Conservation (phyloP, 2,888 invertebrate genomes). For the Idaea dimidiata region DNA sequence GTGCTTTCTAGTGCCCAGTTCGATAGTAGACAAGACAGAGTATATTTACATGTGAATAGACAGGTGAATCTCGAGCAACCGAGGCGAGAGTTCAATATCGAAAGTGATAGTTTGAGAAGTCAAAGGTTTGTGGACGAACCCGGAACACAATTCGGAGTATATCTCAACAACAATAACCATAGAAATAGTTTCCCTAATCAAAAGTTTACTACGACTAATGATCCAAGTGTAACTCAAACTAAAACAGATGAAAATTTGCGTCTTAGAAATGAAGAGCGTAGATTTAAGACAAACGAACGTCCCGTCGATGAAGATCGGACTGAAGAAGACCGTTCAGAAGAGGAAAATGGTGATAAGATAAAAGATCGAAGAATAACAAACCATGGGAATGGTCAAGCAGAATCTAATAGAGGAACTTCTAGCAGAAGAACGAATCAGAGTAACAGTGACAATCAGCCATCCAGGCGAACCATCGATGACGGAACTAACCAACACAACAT, state of each 20-base stretch:
- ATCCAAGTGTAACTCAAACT: neutral
- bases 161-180: neutral
- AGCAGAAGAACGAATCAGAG: neutral
- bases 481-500: neutral
- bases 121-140: neutral
- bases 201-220: neutral
- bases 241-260: neutral
- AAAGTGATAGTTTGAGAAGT: neutral
- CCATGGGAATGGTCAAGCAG: neutral
- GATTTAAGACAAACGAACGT: neutral
- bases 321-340: neutral
- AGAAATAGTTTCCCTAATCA: neutral
- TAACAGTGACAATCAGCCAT: neutral
- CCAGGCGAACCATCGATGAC: neutral
- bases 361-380: neutral
- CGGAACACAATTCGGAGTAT: neutral
- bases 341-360: neutral
- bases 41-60: neutral
- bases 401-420: neutral
- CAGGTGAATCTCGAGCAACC: neutral
- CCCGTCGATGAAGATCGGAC: neutral
- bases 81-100: neutral
- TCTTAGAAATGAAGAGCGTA: neutral
- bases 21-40: neutral
- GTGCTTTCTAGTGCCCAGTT: neutral